Conservation (phyloP, 1,140 invertebrate genomes). For the Zelostemma sp. region DNA sequence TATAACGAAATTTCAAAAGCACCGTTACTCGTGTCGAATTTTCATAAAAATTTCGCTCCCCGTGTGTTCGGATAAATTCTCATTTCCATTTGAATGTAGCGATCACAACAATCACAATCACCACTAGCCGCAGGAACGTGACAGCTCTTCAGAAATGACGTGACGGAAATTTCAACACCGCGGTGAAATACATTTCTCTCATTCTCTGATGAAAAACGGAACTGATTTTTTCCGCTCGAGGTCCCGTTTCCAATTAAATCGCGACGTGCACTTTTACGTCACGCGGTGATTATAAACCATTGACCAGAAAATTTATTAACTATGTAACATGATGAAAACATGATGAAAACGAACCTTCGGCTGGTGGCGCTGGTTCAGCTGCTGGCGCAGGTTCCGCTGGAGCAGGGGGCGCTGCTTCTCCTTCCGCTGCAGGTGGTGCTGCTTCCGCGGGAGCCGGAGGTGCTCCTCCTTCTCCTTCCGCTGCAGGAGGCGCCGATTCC, state of each 20-base stretch:
- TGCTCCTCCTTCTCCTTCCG: conserved; percentile 18
- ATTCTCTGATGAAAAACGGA: too few species aligned
- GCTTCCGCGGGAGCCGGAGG: conserved; percentile 47
- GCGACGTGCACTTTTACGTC: neutral
- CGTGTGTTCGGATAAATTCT: neutral
- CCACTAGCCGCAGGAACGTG: neutral
- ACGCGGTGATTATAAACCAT: too few species aligned
- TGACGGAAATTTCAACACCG: neutral
- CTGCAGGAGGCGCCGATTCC: conserved; percentile 19
- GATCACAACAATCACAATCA: conserved; percentile 6
- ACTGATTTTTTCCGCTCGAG: neutral
- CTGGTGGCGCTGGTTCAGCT: conserved; percentile 48
- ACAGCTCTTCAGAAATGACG: conserved; percentile 3
- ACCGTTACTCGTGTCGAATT: too few species aligned
- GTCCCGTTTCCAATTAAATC: neutral
- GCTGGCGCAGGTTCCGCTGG: conserved; percentile 44
- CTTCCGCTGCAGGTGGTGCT: conserved; percentile 51
- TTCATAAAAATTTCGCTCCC: neutral
- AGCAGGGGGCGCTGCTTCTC: conserved; percentile 49
- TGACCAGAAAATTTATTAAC: neutral
- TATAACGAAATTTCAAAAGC: neutral
- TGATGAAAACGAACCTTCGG: conserved; percentile 31
- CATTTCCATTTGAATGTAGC: conserved; percentile 4
- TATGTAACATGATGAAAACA: neutral
- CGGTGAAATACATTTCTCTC: neutral